Evolutionary conservation across 23 tunicate species (phyloP).

Genomic region (Styela plicata): DNA sequence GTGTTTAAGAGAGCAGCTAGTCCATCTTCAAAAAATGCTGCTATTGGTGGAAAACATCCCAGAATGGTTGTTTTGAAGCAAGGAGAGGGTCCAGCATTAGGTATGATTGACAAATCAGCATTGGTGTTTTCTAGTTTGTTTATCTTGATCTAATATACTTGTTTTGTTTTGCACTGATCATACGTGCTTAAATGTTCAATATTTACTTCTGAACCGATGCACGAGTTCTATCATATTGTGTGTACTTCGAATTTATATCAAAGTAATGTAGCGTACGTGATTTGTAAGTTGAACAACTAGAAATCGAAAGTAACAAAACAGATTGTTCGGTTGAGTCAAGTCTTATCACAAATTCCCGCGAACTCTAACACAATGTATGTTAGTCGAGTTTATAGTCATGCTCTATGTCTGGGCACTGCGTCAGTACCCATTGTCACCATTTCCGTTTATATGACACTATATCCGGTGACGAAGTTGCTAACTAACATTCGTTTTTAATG

Average conservation of each 20-base stretch:
- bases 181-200: no score
- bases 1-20: conserved; percentile 65
- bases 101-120: conserved; percentile 22
- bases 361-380: neutral
- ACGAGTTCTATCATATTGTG: no score
- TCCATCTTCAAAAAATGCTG: conserved; percentile 39
- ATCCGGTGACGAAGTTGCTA: neutral
- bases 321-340: neutral
- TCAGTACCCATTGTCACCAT: neutral
- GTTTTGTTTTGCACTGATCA: no score
- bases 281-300: no score
- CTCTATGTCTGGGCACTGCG: no score
- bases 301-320: neutral
- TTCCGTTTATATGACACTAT: neutral
- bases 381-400: no score
- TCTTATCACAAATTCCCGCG: neutral
- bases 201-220: no score
- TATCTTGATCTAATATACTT: no score
- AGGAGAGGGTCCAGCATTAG: conserved; percentile 89
- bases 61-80: conserved; percentile 79
- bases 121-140: no score
- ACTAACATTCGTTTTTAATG: neutral
- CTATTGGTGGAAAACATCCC: conserved; percentile 36
- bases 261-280: no score
- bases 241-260: no score